Base-by-base conservation (phyloP, 2,113 vertebrate species). In the Antigone vipio region DNA sequence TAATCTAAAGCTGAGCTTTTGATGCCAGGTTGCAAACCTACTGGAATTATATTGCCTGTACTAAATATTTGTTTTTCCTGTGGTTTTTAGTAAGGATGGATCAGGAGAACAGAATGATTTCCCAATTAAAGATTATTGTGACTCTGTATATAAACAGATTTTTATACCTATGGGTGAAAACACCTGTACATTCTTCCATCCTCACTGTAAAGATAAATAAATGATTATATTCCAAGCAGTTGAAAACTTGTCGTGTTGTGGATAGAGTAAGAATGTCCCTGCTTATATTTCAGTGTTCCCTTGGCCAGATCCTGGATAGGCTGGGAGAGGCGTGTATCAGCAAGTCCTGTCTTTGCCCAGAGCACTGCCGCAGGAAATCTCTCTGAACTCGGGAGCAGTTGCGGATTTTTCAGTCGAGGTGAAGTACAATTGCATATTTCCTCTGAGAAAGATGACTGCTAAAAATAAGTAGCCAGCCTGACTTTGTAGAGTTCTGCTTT, bases 131-230 rank as follows among this genome's bases (percentile, higher is more conserved):
- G 94, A 96, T 91, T 96, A 96, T 97, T 96, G 91, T 98, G 91
- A 97, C 97, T 97, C 96, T 97, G 96, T 99, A 99, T 98, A 98
- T 99, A 99, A 98, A 97, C 95, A 97, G 98, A 98, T 98, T 98
- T 99, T 99, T 99, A 98, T 99, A 99, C 98, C 96, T 96, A 98
- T 95, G 94, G 98, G 97, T 97, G 98, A 98, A 97, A 97, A 91
- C 95, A 97, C 83, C 96, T 98, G 98, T 98, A 98, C 97, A 98
- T 98, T 99, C 96, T 98, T 97, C 96, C 94, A 97, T 98, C 97
- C 97, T 97, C 95, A 97, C 97, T 97, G 96, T 98, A 98, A 98
- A 98, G 95, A 97, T 86, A 98, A 99, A 99, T 99, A 99, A 99
- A 99, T 98, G 96, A 98, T 98, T 99, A 98, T 99, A 98, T 99